phyloP scores from a whole-genome alignment of 2,888 invertebrate species.

The Drosophila percnosoma region DNA sequence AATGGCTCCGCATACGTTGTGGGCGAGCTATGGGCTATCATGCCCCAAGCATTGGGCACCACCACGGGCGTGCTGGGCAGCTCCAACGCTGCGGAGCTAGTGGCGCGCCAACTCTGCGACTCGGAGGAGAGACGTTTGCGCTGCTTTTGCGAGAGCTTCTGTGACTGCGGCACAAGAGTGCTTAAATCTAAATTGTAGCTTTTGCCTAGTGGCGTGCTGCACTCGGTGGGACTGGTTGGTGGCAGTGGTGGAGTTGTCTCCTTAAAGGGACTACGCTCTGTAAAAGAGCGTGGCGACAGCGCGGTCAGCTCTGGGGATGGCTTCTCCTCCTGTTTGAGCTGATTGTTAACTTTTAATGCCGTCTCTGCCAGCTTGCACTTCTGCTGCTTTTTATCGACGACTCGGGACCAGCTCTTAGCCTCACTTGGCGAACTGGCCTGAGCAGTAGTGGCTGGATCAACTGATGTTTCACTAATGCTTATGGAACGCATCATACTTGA shows the following conservation, averaged over 20 bases:
- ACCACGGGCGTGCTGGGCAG: constrained; percentile 55
- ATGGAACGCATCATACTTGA: constrained; percentile 82
- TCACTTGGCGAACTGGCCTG: constrained; percentile 58
- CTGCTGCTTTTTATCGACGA: constrained; percentile 85
- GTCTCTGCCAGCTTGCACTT: constrained; percentile 82
- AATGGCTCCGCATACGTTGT: constrained; percentile 34
- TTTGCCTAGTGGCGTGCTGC: constrained; percentile 51
- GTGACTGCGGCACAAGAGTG: constrained; percentile 79
- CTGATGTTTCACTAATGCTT: constrained; percentile 63
- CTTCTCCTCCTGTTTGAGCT: constrained; percentile 86
- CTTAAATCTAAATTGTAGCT: constrained; percentile 79
- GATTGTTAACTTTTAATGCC: constrained; percentile 80
- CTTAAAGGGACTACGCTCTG: constrained; percentile 54
- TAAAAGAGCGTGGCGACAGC: constrained; percentile 57
- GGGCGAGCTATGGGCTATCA: constrained; percentile 35
- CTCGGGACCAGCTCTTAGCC: constrained; percentile 81
- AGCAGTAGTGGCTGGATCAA: constrained; percentile 38
- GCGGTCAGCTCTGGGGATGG: constrained; percentile 85
- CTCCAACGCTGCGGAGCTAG: constrained; percentile 40
- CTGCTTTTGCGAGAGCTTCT: constrained; percentile 87
- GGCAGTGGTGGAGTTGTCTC: constrained; percentile 42
- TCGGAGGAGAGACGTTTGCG: constrained; percentile 86
- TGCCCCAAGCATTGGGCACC: constrained; percentile 81
- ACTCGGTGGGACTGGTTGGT: constrained; percentile 32
- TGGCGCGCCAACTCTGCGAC: constrained; percentile 69